Evolutionary conservation across 1,140 invertebrate genomes (phyloP), one percentile per base, ranked within the genome.

Genomic region (Piezodorus guildinii): DNA sequence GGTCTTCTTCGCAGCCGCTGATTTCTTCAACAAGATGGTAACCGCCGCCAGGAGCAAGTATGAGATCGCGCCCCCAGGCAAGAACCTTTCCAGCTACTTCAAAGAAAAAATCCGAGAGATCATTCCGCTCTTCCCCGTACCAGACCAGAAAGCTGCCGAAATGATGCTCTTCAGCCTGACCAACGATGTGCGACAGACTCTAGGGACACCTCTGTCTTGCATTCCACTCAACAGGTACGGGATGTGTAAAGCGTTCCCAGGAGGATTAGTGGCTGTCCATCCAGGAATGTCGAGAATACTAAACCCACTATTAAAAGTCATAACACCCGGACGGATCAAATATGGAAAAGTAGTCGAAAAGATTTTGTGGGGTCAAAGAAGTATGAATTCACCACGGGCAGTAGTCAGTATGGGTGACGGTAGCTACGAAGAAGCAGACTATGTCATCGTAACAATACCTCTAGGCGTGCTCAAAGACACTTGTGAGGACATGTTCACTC

Each of bases 401-500:
- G 21, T 60, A 16, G 67, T 70, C 1, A 49, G 44, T 9, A 63
- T 59, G n/a, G 46, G 25, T 49, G 74, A 77, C 68, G 88, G 87
- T 0, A 80, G 84, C 64, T 82, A 84, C 69, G 81, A 84, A 69
- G 77, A 76, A 51, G 85, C 83, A 1, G 86, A 91, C 73, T 89
- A 91, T 71, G 86, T 92, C 1, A 85, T 94, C 52, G 74, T 88
- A 9, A 93, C 90, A 0, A 75, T 91, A 15, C 87, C 91, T 0
- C 76, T 94, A 14, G 91, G 91, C 2, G 88, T 89, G 45, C 75
- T 95, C 0, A 94, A 94, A 75, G 81, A 83, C 63, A 82, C 86
- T 68, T 79, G 82, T 23, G 78, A 83, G 56, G 80, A 81, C 43
- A 71, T 94, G 62, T 94, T 94, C 72, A 81, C 81, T 61, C 91